Base-by-base conservation (phyloP, 1,140 invertebrate genomes). In the Scaptomyza pallida region DNA sequence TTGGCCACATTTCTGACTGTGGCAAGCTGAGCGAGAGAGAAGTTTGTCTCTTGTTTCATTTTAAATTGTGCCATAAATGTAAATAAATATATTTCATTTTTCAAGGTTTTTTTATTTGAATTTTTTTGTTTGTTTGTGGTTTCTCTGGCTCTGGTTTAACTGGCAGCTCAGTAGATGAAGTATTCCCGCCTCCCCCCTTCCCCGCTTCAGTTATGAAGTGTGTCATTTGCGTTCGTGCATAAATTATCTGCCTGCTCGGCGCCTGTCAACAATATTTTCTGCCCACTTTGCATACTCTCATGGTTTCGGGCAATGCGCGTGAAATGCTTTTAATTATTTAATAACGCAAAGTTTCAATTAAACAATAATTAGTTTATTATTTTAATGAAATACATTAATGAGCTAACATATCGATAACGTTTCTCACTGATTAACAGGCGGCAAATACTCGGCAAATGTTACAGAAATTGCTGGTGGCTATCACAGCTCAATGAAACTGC, bases 401-500 rank as follows among this genome's bases (percentile, higher is more conserved):
- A 9, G 26, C 26, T 30, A 59, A 81, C 47, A 55, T 74, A 43
- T 59, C 45, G 43, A 21, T 37, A 40, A 8, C 6, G 1, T 17
- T 30, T 63, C 72, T 75, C 5, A 37, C 5, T 75, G 26, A 30
- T 30, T 30, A 8, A 45, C 92, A 96, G 96, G 95, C 86, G 94
- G 94, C 33, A 96, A 96, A 91, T 95, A 96, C 85, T 94, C 96
- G 64, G 94, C 95, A 1, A 92, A 94, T 45, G 92, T 95, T 30
- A 90, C 94, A 41, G 95, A 96, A 89, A 89, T 88, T 9, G 88
- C 81, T 5, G 94, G 93, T 5, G 94, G 93, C 12, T 97, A 96
- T 91, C 95, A 95, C 82, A 95, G 96, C 54, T 93, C 95, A 51
- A 95, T 97, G 93, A 95, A 94, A 74, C 92, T 97, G 9, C 95